Percentiles rank a stretch among this genome's conserved stretches.
These are phyloP conservation scores for Sceloporus undulatus DNA, from an alignment of 2,113 vertebrate genomes.

Conservation along the genomic window DNA sequence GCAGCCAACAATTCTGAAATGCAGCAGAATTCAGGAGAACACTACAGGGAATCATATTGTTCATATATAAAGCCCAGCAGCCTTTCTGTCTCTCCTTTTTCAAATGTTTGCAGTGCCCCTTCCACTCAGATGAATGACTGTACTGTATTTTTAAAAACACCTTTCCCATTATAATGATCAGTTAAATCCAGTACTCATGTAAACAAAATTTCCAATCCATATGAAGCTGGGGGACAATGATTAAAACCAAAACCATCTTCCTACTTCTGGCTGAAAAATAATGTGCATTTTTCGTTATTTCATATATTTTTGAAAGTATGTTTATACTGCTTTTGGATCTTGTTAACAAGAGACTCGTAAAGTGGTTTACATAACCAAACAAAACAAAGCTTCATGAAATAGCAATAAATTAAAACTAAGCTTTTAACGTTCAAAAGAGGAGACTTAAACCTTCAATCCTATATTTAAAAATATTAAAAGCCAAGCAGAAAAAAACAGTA, in stretches of 20 bases:
- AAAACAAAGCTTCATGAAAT: background rate
- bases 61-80: background rate
- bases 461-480: background rate
- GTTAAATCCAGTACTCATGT: background rate
- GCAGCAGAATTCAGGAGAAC: too few species aligned
- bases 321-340: background rate
- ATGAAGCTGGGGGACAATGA: background rate
- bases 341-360: background rate
- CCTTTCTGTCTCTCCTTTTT: background rate
- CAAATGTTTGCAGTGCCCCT: background rate
- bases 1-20: too few species aligned
- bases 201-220: background rate
- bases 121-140: background rate
- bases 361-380: background rate
- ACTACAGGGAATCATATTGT: background rate
- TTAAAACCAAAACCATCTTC: constrained; percentile 14
- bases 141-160: background rate
- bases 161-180: background rate
- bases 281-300: background rate
- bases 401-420: background rate
- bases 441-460: background rate
- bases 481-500: background rate
- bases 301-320: background rate
- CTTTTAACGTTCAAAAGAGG: background rate
- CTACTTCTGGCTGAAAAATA: background rate